Evolutionary conservation across 2,888 invertebrate species (phyloP).

Genomic region (Piscicola geometra): DNA sequence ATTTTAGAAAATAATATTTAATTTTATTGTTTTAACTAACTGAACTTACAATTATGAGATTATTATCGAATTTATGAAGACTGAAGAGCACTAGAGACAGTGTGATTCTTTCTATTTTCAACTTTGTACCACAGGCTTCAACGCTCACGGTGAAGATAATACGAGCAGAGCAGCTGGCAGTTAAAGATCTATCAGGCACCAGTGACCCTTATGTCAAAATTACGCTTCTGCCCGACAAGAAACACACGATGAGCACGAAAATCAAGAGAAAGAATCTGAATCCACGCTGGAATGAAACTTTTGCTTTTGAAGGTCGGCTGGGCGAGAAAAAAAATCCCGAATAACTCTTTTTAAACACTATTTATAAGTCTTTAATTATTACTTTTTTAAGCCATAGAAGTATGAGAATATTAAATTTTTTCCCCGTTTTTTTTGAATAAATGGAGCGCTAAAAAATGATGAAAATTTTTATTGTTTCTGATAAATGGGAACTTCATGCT

Average conservation of each 20-base stretch:
- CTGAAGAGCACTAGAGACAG: too few relatives aligned
- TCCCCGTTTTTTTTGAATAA: too few relatives aligned
- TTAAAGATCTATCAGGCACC: slow-evolving; percentile 54
- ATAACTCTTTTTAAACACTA: background rate
- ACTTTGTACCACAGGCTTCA: slow-evolving; percentile 18
- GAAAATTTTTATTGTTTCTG: too few relatives aligned
- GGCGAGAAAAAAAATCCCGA: background rate
- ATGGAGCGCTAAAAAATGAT: too few relatives aligned
- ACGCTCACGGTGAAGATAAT: slow-evolving; percentile 46
- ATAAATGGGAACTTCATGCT: too few relatives aligned
- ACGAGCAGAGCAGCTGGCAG: slow-evolving; percentile 50
- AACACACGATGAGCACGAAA: slow-evolving; percentile 52
- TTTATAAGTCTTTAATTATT: too few relatives aligned
- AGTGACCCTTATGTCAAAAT: slow-evolving; percentile 55
- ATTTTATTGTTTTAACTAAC: background rate
- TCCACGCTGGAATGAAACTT: slow-evolving; percentile 55
- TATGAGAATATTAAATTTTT: too few relatives aligned
- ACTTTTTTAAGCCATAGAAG: too few relatives aligned
- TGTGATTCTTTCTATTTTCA: too few relatives aligned
- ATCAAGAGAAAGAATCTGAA: slow-evolving; percentile 55
- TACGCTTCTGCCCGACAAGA: slow-evolving; percentile 51
- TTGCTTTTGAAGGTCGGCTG: slow-evolving; percentile 57
- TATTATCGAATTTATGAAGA: too few relatives aligned
- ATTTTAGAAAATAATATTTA: background rate
- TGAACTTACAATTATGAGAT: too few relatives aligned